phyloP scores from a whole-genome alignment of 1,140 invertebrate genomes.

The Aphaenogaster rudis region DNA sequence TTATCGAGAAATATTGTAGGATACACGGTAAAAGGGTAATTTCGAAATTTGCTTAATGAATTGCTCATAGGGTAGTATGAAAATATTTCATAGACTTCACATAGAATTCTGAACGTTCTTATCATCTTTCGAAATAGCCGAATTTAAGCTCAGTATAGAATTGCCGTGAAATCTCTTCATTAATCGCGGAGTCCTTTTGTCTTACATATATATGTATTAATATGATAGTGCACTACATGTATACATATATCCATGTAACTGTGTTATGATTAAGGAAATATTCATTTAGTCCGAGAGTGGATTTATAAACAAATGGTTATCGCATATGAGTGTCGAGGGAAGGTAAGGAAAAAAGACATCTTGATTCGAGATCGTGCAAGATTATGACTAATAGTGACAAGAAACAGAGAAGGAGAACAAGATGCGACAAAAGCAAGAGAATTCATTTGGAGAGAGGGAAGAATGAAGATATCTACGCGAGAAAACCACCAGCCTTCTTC shows the following conservation, averaged over 20 bases:
- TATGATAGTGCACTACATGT: conserved; percentile 63
- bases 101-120: conserved; percentile 30
- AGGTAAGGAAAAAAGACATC: conserved; percentile 31
- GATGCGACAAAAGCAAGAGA: background rate
- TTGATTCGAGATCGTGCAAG: conserved; percentile 14
- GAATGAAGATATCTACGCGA: conserved; percentile 67
- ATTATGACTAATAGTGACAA: conserved; percentile 4
- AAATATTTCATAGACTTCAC: background rate
- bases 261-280: conserved; percentile 74
- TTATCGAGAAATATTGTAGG: conserved; percentile 30
- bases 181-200: conserved; percentile 35
- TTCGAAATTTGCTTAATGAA: conserved; percentile 41
- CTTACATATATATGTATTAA: conserved; percentile 33
- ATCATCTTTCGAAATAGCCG: conserved; percentile 24
- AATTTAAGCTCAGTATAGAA: conserved; percentile 15
- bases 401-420: background rate
- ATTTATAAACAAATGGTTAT: conserved; percentile 61
- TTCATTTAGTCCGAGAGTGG: conserved; percentile 71
- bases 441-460: conserved; percentile 24
- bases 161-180: conserved; percentile 33
- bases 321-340: conserved; percentile 3
- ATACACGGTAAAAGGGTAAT: conserved; percentile 1
- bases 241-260: conserved; percentile 61
- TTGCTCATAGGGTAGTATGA: background rate
- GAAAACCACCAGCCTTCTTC: conserved; percentile 55